phyloP scores from a whole-genome alignment of 2,797 vertebrate species.

The Labeo calbasu region DNA sequence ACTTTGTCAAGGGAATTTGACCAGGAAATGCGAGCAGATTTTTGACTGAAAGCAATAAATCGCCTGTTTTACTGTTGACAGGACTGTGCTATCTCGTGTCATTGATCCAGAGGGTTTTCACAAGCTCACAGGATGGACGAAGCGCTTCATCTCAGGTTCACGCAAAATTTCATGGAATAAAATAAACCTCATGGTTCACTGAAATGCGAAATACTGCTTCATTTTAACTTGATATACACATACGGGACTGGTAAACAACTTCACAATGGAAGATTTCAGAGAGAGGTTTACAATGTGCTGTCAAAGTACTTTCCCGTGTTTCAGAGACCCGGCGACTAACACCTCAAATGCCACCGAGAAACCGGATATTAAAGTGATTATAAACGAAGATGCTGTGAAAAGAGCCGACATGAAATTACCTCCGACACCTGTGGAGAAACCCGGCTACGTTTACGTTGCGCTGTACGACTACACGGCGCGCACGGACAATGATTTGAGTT shows the following conservation, averaged over 20 bases:
- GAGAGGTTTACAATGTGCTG: slow-evolving; percentile 26
- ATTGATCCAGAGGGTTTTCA: background rate
- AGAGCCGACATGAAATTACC: slow-evolving; percentile 30
- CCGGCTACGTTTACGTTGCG: slow-evolving; percentile 78
- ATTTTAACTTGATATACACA: background rate
- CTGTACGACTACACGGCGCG: slow-evolving; percentile 88
- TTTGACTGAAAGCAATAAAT: slow-evolving; percentile 26
- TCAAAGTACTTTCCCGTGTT: background rate
- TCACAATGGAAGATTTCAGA: background rate
- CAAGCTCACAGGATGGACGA: background rate
- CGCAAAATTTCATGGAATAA: background rate
- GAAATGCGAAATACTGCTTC: background rate
- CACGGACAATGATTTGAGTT: slow-evolving; percentile 89
- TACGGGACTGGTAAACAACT: background rate
- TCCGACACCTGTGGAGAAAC: slow-evolving; percentile 7
- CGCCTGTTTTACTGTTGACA: background rate
- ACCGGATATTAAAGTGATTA: background rate
- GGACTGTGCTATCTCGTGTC: background rate
- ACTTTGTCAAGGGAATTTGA: background rate
- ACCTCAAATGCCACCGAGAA: background rate
- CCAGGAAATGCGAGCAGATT: slow-evolving; percentile 37
- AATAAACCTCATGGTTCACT: background rate
- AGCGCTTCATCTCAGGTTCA: background rate
- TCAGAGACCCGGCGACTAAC: background rate
- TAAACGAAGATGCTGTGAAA: too few relatives aligned